Evolutionary conservation across 2,888 invertebrate genomes (phyloP).

Genomic region (Magallana nippona): DNA sequence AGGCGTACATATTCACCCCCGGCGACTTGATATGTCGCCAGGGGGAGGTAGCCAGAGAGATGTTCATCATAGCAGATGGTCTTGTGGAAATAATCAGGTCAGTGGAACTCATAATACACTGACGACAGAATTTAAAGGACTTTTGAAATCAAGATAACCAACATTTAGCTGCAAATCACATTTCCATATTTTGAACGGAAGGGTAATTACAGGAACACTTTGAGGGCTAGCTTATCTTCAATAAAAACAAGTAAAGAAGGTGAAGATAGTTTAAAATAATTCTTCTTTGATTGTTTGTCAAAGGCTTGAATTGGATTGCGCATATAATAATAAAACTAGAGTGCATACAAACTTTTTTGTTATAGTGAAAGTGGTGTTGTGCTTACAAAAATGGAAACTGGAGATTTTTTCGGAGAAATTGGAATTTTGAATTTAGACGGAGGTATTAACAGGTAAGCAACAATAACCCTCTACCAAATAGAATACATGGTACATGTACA

Average conservation of each 20-base stretch:
- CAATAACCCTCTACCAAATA: background rate
- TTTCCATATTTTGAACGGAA: too few species aligned
- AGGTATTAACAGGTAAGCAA: slow-evolving; percentile 91
- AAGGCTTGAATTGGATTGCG: too few species aligned
- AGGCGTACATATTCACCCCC: slow-evolving; percentile 98
- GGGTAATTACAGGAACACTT: too few species aligned
- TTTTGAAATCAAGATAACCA: too few species aligned
- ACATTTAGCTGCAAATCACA: too few species aligned
- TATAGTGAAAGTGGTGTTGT: slow-evolving; percentile 93
- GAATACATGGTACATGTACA: background rate
- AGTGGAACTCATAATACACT: too few species aligned
- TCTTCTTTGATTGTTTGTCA: too few species aligned
- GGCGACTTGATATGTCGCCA: slow-evolving; percentile 97
- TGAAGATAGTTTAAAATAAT: too few species aligned
- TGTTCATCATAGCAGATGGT: slow-evolving; percentile 99
- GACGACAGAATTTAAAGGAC: too few species aligned
- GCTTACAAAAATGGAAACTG: slow-evolving; percentile 96
- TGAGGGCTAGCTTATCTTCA: too few species aligned
- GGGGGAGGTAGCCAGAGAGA: slow-evolving; percentile 96
- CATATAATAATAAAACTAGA: background rate
- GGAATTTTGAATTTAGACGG: slow-evolving; percentile 96
- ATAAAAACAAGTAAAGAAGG: too few species aligned
- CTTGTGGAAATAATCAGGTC: slow-evolving; percentile 93
- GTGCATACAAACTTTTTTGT: slow-evolving; percentile 21
- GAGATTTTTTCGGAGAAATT: slow-evolving; percentile 98